These are phyloP conservation scores for Piaya cayana DNA, from an alignment of 2,113 vertebrate species.

Conservation along the genomic window DNA sequence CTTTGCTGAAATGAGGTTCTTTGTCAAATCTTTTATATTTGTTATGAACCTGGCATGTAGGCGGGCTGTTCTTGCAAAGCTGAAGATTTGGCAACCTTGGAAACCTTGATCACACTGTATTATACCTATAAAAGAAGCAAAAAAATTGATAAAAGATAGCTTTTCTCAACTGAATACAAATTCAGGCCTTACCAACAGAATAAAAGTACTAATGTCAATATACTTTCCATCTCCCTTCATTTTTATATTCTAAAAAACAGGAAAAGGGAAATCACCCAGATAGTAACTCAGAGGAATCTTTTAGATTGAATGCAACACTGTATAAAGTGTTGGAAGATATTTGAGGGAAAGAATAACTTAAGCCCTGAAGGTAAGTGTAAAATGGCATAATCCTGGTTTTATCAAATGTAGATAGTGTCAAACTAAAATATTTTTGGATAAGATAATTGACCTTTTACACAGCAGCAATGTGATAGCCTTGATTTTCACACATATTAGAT, in stretches of 20 bases:
- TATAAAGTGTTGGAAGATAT: background rate
- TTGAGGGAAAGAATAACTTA: background rate
- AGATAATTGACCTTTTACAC: constrained; percentile 4
- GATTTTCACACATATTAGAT: background rate
- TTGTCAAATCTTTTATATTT: constrained; percentile 11
- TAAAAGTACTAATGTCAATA: background rate
- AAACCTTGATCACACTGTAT: constrained; percentile 3
- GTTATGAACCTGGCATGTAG: background rate
- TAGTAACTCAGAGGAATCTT: background rate
- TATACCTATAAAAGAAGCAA: background rate
- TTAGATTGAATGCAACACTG: background rate
- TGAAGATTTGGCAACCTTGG: constrained; percentile 21
- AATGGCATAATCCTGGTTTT: background rate
- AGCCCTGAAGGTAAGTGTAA: background rate
- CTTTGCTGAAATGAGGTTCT: constrained; percentile 5
- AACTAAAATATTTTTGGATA: background rate
- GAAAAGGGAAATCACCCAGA: background rate
- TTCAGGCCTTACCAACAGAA: background rate
- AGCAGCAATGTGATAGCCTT: background rate
- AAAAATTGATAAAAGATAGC: background rate
- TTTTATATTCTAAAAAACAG: background rate
- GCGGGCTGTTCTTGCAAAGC: background rate
- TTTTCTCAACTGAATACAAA: background rate
- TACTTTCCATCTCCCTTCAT: background rate
- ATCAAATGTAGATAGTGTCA: background rate